A percentile compares a stretch with the other conserved stretches of the same genome.
Conservation (phyloP, 2,797 vertebrate genomes). For the Arctocebus calabarensis region DNA sequence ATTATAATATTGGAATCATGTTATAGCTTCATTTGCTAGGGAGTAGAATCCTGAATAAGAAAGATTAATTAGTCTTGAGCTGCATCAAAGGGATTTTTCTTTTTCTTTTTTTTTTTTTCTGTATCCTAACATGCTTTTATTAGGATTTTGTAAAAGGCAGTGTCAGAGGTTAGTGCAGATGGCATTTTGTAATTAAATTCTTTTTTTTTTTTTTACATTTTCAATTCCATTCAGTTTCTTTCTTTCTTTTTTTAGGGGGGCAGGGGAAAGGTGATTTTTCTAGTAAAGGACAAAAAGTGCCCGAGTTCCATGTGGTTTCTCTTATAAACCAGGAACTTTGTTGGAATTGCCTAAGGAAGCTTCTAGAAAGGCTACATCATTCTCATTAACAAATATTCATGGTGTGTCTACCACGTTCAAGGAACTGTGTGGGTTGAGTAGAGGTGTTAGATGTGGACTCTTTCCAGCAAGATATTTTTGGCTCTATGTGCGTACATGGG, state of each 20-base stretch:
- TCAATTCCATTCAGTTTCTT: no score
- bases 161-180: neutral
- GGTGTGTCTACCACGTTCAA: neutral
- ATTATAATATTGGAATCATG: neutral
- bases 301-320: neutral
- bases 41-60: neutral
- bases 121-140: neutral
- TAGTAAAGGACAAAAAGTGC: neutral
- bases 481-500: no score
- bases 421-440: neutral
- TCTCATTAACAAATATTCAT: neutral
- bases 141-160: neutral
- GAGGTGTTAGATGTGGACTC: neutral
- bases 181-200: neutral
- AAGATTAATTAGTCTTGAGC: constrained; percentile 46
- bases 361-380: neutral
- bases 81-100: neutral
- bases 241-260: no score
- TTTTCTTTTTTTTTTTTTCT: no score
- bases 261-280: no score
- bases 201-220: no score
- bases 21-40: neutral
- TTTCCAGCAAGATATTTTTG: neutral
- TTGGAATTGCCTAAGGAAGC: neutral
- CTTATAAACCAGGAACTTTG: neutral